Percentiles rank a stretch among this genome's conserved stretches.
These are phyloP conservation scores for Tupiocoris notatus DNA, from an alignment of 2,888 invertebrate species.

Conservation along the genomic window DNA sequence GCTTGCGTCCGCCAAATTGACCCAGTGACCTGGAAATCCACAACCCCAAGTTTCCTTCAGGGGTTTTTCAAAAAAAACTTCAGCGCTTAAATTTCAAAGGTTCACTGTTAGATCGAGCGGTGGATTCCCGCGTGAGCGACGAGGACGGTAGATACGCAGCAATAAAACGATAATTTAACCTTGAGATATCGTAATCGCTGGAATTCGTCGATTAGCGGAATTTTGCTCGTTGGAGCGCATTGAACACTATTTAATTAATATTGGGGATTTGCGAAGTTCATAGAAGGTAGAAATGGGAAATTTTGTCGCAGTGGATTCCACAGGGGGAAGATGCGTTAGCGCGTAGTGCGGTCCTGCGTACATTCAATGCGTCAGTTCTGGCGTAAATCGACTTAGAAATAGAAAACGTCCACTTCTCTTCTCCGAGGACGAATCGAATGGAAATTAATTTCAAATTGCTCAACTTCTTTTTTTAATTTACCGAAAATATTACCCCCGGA, in stretches of 20 bases:
- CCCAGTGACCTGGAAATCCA: neutral
- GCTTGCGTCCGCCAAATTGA: too few relatives aligned
- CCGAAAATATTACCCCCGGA: too few relatives aligned
- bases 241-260: too few relatives aligned
- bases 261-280: too few relatives aligned
- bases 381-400: too few relatives aligned
- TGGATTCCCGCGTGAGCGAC: neutral
- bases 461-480: too few relatives aligned
- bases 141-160: conserved; percentile 23
- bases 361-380: neutral
- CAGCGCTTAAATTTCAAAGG: neutral
- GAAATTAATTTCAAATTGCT: neutral
- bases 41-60: neutral
- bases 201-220: neutral
- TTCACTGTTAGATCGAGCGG: neutral
- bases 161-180: conserved; percentile 19
- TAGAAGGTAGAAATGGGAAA: neutral
- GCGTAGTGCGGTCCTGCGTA: neutral
- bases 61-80: neutral
- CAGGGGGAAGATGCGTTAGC: neutral
- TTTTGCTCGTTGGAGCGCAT: too few relatives aligned
- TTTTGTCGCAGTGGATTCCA: neutral
- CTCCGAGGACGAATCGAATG: too few relatives aligned
- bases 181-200: conserved; percentile 3
- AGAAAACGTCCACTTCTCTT: too few relatives aligned